Evolutionary conservation across 2,888 invertebrate genomes (phyloP), one percentile per base, ranked within the genome.

Genomic region (Tenthredo livida): DNA sequence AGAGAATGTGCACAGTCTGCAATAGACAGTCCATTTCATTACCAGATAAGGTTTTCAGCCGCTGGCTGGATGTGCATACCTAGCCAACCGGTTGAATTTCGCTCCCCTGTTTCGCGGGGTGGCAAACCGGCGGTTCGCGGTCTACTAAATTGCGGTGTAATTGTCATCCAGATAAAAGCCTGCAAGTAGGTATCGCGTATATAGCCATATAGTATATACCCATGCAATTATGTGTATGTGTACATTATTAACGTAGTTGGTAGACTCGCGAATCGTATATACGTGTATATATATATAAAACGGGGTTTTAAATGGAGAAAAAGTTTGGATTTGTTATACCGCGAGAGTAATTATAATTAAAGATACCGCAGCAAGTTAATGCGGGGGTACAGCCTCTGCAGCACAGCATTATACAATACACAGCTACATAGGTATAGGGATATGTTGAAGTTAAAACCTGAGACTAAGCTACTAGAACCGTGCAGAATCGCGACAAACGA

Each of bases 101-200:
- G 17, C 33, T 50, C 7, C 77, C 29, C 77, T 37, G 47, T 54
- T 17, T 54, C 33, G 54, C 40, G 43, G 70, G 73, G 40, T 43
- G 73, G 73, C 12, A 15, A 73, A 43, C 73, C 21, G 21, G 43
- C 21, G 43, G 73, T 73, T 73, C 47, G 50, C 77, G 77, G 50
- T 77, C 77, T 50, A 77, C 77, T 77, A 77, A 77, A 77, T 77
- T 54, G 50, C 50, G 77, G 77, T 77, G 50, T 77, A 77, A 77
- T 77, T 77, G 77, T 77, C 77, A 77, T 77, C 33, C 54, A 77
- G 77, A 77, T 77, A 77, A 77, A 77, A 77, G 47, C 77, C 17
- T 50, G 77, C 54, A 54, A 47, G 54, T 77, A 54, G 50, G 50
- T 73, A 40, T 43, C 40, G 21, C 72, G 40, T n/a, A 33, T 70